A percentile compares a stretch with the other conserved stretches of the same genome.
Conservation (phyloP, 2,113 vertebrate species). For the Scomber scombrus region DNA sequence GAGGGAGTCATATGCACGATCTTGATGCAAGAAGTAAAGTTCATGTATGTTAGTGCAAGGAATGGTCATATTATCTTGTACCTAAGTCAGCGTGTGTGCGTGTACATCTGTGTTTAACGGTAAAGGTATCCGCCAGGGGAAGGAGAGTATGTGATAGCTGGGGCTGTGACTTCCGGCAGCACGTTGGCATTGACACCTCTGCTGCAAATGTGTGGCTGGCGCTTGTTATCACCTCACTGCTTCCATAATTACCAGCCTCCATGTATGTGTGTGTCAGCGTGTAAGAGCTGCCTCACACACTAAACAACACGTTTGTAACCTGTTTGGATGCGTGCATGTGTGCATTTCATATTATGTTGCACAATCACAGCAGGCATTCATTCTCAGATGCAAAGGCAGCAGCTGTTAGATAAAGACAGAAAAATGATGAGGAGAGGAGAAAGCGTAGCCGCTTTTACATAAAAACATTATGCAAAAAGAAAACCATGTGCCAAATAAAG, state of each 20-base stretch:
- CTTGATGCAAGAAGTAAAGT: constrained; percentile 6
- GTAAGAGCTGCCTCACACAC: constrained; percentile 49
- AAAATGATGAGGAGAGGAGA: background rate
- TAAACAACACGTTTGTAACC: constrained; percentile 56
- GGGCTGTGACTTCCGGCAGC: constrained; percentile 64
- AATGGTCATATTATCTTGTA: background rate
- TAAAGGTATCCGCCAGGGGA: background rate
- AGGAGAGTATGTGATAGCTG: constrained; percentile 30
- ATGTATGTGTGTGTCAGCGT: constrained; percentile 22
- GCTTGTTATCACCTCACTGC: constrained; percentile 78
- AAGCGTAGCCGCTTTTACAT: background rate
- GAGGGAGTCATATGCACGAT: constrained; percentile 28
- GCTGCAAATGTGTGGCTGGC: constrained; percentile 69
- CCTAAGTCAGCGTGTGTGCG: background rate
- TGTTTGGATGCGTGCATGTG: constrained; percentile 22
- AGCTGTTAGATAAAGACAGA: constrained; percentile 16
- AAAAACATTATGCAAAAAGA: background rate
- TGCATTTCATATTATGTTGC: constrained; percentile 5
- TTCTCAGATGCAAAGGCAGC: constrained; percentile 12
- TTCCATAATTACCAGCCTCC: constrained; percentile 69
- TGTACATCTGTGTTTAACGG: constrained; percentile 6
- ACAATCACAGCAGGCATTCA: background rate
- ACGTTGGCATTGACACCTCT: constrained; percentile 60
- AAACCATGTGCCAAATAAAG: background rate
- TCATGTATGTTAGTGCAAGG: background rate